These are phyloP conservation scores for Varecia variegata DNA, from an alignment of 2,797 vertebrate genomes.

Conservation along the genomic window DNA sequence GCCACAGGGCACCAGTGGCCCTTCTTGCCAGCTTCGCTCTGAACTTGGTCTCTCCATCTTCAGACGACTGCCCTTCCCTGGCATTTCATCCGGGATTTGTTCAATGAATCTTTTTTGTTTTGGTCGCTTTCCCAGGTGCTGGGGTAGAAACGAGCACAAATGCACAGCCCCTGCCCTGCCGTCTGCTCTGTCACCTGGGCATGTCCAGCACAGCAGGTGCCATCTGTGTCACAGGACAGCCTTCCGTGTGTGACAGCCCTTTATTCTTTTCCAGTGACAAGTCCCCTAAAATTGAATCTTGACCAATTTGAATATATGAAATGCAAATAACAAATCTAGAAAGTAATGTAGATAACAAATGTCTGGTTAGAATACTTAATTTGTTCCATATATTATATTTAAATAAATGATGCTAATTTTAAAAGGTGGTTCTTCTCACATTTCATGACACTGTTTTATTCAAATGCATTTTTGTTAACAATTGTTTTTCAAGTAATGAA, in stretches of 20 bases:
- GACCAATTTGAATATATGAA: background rate
- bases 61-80: background rate
- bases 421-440: background rate
- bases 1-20: background rate
- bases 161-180: accelerated
- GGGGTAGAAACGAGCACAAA: too few species aligned
- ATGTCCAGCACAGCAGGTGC: too few species aligned
- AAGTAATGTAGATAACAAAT: background rate
- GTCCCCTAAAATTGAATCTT: background rate
- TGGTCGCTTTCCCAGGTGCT: background rate
- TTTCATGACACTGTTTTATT: background rate
- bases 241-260: too few species aligned
- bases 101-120: background rate
- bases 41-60: background rate
- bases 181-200: background rate
- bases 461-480: background rate
- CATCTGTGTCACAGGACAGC: background rate
- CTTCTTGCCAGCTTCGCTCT: background rate
- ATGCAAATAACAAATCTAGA: background rate
- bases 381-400: background rate
- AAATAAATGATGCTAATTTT: too few species aligned
- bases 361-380: background rate
- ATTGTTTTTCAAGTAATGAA: background rate
- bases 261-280: background rate
- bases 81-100: accelerated